Percentiles rank a stretch among this genome's conserved stretches.
Conservation (phyloP, 2,888 invertebrate genomes). For the Cheilosia grossa region DNA sequence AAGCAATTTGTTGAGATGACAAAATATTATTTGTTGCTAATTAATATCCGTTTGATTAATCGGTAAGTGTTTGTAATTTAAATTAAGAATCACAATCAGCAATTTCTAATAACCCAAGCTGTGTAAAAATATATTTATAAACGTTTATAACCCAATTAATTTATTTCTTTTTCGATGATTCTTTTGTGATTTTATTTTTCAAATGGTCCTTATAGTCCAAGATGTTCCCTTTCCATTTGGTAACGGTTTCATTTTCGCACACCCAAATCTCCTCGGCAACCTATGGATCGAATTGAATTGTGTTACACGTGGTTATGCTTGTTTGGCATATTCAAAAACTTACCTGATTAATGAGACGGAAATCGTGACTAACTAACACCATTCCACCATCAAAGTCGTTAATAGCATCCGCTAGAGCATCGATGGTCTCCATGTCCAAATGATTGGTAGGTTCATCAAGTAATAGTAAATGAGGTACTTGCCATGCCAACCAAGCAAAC, state of each 20-base stretch:
- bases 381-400: slow-evolving; percentile 99
- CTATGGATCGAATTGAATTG: slow-evolving; percentile 83
- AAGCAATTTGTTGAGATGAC: slow-evolving; percentile 61
- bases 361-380: slow-evolving; percentile 99
- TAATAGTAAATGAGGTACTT: slow-evolving; percentile 96
- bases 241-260: slow-evolving; percentile 97
- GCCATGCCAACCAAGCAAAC: slow-evolving; percentile 99
- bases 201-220: slow-evolving; percentile 97
- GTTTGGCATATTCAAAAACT: neutral
- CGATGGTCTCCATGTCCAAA: slow-evolving; percentile 98
- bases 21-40: slow-evolving; percentile 33
- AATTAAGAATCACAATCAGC: slow-evolving; percentile 73
- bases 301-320: neutral
- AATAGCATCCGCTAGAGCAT: slow-evolving; percentile 98
- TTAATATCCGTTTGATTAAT: slow-evolving; percentile 54
- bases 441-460: slow-evolving; percentile 95
- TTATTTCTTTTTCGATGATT: slow-evolving; percentile 78
- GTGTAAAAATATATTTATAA: slow-evolving; percentile 65
- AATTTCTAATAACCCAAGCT: slow-evolving; percentile 56
- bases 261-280: slow-evolving; percentile 99
- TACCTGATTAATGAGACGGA: slow-evolving; percentile 99
- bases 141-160: slow-evolving; percentile 27
- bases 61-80: slow-evolving; percentile 59
- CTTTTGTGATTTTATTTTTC: slow-evolving; percentile 91
- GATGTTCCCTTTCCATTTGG: slow-evolving; percentile 99